A percentile compares a stretch with the other conserved stretches of the same genome.
Evolutionary conservation across 2,113 vertebrate species (phyloP).

Genomic region (Ptilonorhynchus violaceus): DNA sequence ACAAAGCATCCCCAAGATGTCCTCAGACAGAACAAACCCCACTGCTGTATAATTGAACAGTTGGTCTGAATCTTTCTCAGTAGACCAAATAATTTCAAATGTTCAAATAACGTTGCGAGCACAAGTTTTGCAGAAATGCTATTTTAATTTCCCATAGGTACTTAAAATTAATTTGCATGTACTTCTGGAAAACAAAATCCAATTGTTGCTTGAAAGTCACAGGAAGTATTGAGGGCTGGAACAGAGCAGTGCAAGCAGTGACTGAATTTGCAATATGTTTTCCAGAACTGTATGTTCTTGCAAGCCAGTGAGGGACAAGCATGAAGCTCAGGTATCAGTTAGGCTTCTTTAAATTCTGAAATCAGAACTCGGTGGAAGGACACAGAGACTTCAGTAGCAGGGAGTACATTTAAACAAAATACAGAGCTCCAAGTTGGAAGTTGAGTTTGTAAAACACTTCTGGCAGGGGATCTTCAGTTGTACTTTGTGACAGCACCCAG

Average conservation of each 20-base stretch:
- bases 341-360: background rate
- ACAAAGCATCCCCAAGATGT: background rate
- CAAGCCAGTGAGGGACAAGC: background rate
- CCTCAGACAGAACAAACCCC: background rate
- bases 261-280: background rate
- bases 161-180: slow-evolving; percentile 3
- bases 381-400: background rate
- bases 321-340: background rate
- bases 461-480: background rate
- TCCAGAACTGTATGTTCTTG: background rate
- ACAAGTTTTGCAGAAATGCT: background rate
- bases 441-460: background rate
- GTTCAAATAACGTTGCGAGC: background rate
- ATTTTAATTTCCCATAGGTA: background rate
- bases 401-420: background rate
- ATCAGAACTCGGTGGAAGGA: background rate
- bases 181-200: background rate
- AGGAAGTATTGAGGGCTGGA: background rate
- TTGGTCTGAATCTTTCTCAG: background rate
- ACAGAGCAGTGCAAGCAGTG: background rate
- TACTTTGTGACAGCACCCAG: background rate
- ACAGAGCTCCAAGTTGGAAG: background rate
- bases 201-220: background rate
- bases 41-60: background rate
- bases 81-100: background rate